Evolutionary conservation across 1,140 invertebrate genomes (phyloP), one percentile per base, ranked within the genome.

Genomic region (Bacillus rossius): DNA sequence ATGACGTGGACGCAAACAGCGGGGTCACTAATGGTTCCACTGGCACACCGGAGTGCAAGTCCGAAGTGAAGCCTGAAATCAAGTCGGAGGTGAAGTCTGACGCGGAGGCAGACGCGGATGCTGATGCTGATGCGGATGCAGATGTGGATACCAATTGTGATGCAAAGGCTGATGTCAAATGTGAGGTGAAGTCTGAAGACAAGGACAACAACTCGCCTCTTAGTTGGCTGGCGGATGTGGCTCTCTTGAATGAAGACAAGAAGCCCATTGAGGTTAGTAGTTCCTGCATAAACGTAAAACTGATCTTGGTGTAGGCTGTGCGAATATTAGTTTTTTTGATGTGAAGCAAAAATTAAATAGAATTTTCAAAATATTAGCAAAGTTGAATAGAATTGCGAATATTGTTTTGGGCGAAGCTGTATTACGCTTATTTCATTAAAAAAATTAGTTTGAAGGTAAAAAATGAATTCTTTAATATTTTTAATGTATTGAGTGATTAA

Each of bases 161-260:
- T 7, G 29, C 10, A 34, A 34, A 34, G 29, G 29, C 29, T 34
- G 29, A 34, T 7, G 10, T 34, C 10, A 34, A 34, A 34, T 34
- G 29, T 34, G 63, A 65, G 16, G 59, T 54, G 5, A 67, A 68
- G 47, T 67, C 65, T 40, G 68, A 80, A 64, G 81, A 81, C 43
- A 76, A 76, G 38, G 81, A 81, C 43, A 76, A 76, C 17, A 77
- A 73, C 68, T 81, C 74, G 37, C 80, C 74, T 51, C 77, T 88
- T n/a, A 85, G 80, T 67, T 85, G 86, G 77, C 72, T 90, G 50
- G 83, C 84, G 23, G 84, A 88, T 64, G 85, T 88, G 13, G 85
- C 85, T 2, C 71, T 86, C 7, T 78, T 76, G 29, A 73, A 68
- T 49, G 78, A 80, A 51, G 70, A 73, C 8, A 79, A 81, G 50